These are phyloP conservation scores for Megaptera novaeangliae DNA, from an alignment of 2,113 vertebrate genomes.

Conservation along the genomic window DNA sequence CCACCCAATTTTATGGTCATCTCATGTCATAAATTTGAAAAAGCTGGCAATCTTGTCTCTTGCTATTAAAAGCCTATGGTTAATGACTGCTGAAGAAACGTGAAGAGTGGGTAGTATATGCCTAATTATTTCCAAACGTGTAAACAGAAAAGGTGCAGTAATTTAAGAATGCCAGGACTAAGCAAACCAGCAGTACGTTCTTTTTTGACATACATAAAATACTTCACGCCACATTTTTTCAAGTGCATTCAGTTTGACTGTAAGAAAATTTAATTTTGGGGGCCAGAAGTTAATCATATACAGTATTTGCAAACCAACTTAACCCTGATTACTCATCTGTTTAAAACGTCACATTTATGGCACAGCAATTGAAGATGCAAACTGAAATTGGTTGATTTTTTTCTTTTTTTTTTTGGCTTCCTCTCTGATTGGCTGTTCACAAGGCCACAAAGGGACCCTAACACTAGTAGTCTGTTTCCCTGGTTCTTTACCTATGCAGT, in stretches of 20 bases:
- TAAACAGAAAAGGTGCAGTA: not conserved
- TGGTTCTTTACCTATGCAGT: not conserved
- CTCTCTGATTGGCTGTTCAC: not conserved
- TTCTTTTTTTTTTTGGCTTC: not conserved
- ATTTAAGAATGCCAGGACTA: not conserved
- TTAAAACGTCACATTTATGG: not conserved
- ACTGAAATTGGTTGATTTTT: not conserved
- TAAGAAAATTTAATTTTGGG: not conserved
- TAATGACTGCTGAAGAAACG: not conserved
- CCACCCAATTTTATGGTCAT: not conserved
- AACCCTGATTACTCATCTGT: not conserved
- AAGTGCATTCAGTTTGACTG: not conserved
- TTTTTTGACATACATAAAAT: not conserved
- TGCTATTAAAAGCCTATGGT: not conserved
- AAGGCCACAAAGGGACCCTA: not conserved
- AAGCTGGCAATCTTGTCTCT: not conserved
- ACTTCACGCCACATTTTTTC: not conserved
- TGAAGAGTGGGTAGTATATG: not conserved
- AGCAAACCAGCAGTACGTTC: not conserved
- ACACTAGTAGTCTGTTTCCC: not conserved
- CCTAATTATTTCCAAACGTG: conserved; percentile 27
- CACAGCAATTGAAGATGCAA: not conserved
- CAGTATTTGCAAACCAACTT: not conserved
- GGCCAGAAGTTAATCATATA: not conserved
- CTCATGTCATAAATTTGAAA: not conserved